Percentiles rank a stretch among this genome's conserved stretches.
These are phyloP conservation scores for Conger conger DNA, from an alignment of 2,113 vertebrate genomes.

Conservation along the genomic window DNA sequence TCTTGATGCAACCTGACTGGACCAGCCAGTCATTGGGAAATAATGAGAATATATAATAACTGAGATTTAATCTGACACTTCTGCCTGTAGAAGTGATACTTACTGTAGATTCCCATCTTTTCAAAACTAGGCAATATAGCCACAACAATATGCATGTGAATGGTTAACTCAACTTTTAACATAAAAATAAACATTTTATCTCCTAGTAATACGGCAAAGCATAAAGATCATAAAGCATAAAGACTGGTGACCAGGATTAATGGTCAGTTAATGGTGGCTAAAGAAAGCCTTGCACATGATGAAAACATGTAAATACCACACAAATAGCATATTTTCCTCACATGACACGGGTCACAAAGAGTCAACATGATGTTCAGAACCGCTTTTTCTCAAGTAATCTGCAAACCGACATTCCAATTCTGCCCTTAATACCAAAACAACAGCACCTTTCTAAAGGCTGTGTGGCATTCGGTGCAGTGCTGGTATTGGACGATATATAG, in stretches of 20 bases:
- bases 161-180: background rate
- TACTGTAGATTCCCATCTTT: too few relatives aligned
- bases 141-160: too few relatives aligned
- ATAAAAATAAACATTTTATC: background rate
- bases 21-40: background rate
- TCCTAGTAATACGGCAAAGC: too few relatives aligned
- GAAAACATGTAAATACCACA: background rate
- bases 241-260: background rate
- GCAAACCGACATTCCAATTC: background rate
- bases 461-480: background rate
- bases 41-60: background rate
- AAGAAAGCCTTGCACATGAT: background rate
- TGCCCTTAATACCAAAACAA: background rate
- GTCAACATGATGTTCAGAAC: background rate
- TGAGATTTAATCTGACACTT: too few relatives aligned
- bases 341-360: background rate
- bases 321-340: background rate
- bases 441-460: background rate
- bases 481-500: background rate
- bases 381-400: background rate
- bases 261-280: background rate
- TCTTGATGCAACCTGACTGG: background rate
- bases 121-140: too few relatives aligned
- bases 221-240: too few relatives aligned
- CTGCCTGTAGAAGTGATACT: too few relatives aligned